phyloP scores from a whole-genome alignment of 1,140 invertebrate species.

The Oreohelix idahoensis region DNA sequence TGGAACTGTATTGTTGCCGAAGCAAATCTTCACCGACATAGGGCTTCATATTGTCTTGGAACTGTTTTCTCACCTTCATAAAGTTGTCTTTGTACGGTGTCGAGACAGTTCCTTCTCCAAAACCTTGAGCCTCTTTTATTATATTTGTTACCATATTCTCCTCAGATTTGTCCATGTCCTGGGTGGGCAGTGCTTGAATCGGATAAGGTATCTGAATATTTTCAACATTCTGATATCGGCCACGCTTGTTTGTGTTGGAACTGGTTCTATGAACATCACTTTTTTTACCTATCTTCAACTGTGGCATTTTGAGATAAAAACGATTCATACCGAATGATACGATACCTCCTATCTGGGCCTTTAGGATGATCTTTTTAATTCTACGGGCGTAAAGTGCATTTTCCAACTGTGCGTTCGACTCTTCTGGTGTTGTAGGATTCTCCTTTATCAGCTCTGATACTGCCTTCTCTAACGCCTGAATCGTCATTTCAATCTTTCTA shows the following conservation, averaged over 20 bases:
- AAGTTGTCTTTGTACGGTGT: neutral
- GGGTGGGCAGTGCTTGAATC: neutral
- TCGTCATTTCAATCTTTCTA: neutral
- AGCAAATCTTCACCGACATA: conserved; percentile 3
- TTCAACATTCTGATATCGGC: no score
- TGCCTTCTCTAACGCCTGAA: conserved; percentile 8
- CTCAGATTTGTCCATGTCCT: neutral
- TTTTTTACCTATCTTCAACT: neutral
- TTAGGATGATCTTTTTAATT: neutral
- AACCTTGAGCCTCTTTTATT: neutral
- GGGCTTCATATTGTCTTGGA: neutral
- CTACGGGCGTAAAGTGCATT: conserved; percentile 12
- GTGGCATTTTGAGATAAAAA: no score
- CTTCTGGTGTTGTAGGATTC: neutral
- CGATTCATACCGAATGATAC: no score
- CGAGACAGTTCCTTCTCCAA: neutral
- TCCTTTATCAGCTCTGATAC: conserved; percentile 10
- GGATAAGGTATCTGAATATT: no score
- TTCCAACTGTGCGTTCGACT: neutral
- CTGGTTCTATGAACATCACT: no score
- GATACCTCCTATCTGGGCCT: neutral
- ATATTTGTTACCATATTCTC: neutral
- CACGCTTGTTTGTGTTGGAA: no score
- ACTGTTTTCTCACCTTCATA: neutral
- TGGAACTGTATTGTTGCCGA: neutral